Evolutionary conservation across 2,888 invertebrate species (phyloP).

Genomic region (Peribatodes rhomboidaria): DNA sequence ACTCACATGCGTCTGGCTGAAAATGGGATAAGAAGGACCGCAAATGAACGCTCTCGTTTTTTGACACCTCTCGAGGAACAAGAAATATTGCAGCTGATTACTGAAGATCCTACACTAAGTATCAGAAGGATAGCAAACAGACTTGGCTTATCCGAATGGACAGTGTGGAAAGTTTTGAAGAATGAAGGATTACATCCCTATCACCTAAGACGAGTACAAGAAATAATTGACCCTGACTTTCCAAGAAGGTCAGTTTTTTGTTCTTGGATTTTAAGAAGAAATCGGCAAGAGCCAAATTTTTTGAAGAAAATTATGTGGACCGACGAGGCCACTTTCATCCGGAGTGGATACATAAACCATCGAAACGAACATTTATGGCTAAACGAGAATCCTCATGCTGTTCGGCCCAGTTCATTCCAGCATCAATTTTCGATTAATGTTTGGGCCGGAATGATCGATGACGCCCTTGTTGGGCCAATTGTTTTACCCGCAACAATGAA

Average conservation of each 20-base stretch:
- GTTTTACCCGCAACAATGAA: constrained; percentile 28
- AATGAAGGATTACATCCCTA: constrained; percentile 29
- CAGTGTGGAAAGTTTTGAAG: constrained; percentile 33
- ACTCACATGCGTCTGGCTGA: constrained; percentile 30
- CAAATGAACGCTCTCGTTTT: constrained; percentile 15
- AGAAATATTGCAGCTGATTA: constrained; percentile 25
- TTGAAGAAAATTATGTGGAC: constrained; percentile 20
- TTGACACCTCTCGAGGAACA: constrained; percentile 10
- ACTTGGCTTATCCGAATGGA: constrained; percentile 20
- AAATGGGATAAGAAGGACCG: constrained; percentile 16
- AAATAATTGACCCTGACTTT: constrained; percentile 23
- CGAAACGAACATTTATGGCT: constrained; percentile 29
- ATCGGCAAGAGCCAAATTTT: constrained; percentile 8
- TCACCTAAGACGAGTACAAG: constrained; percentile 31
- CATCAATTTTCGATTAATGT: constrained; percentile 31
- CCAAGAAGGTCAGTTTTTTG: constrained; percentile 26
- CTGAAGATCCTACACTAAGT: constrained; percentile 29
- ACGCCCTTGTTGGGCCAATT: constrained; percentile 19
- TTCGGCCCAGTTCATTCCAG: constrained; percentile 22
- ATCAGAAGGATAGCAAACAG: constrained; percentile 21
- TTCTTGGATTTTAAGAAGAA: constrained; percentile 15
- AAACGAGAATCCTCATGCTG: constrained; percentile 23
- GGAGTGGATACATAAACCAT: constrained; percentile 28
- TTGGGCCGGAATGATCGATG: constrained; percentile 29
- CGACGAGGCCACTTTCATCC: constrained; percentile 20